A percentile compares a stretch with the other conserved stretches of the same genome.
Conservation (phyloP, 2,113 vertebrate genomes). For the Choloepus hoffmanni region DNA sequence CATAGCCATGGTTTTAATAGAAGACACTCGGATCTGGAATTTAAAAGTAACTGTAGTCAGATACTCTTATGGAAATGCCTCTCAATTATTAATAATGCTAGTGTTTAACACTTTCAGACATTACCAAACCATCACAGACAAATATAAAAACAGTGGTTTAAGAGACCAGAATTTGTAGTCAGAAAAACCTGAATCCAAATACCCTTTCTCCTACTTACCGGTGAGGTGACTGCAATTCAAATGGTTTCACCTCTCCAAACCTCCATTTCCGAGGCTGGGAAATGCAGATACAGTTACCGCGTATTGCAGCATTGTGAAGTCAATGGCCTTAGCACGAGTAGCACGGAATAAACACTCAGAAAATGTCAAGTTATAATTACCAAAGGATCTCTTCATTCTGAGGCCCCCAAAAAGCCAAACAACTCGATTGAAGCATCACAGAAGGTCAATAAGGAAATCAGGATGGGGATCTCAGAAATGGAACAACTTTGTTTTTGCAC, state of each 20-base stretch:
- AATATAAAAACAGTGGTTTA: neutral
- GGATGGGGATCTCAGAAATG: neutral
- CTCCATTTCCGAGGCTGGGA: neutral
- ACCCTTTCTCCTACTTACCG: neutral
- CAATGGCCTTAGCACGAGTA: rapidly evolving
- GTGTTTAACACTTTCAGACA: neutral
- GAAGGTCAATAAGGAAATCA: neutral
- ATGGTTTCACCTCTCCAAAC: neutral
- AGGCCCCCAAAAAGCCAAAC: neutral
- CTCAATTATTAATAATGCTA: neutral
- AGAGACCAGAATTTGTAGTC: neutral
- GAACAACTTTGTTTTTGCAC: neutral
- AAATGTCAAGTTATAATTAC: neutral
- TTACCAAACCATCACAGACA: neutral
- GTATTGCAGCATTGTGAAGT: rapidly evolving
- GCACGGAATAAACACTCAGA: neutral
- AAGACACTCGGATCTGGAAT: neutral
- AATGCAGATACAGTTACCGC: rapidly evolving
- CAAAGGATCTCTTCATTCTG: neutral
- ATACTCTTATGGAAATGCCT: neutral
- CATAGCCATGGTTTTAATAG: neutral
- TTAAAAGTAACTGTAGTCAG: neutral
- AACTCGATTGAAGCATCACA: neutral
- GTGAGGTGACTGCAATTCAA: too few species aligned
- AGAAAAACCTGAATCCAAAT: neutral